Percentiles rank a stretch among this genome's conserved stretches.
Evolutionary conservation across 2,113 vertebrate genomes (phyloP).

Genomic region (Rhinoptilus africanus): DNA sequence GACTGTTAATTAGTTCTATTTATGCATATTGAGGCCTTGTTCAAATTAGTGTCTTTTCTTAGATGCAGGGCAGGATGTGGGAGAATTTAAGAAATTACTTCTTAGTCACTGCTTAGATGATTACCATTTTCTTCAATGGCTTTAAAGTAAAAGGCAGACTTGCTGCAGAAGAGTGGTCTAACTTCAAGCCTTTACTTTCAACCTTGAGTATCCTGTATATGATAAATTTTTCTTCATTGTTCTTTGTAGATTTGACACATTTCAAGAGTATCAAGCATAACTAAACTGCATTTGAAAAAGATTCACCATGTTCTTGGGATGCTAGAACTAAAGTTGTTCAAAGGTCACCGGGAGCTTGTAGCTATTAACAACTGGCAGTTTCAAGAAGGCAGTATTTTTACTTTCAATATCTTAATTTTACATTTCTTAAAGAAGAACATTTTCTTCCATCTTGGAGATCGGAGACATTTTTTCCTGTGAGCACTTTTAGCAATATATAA

Average conservation of each 20-base stretch:
- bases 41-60: not conserved
- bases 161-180: not conserved
- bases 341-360: not conserved
- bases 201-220: not conserved
- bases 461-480: rapidly evolving
- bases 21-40: not conserved
- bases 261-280: not conserved
- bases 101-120: not conserved
- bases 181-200: not conserved
- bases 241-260: not conserved
- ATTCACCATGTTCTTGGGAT: not conserved
- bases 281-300: not conserved
- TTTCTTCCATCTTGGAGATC: not conserved
- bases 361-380: not conserved
- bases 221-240: not conserved
- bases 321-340: not conserved
- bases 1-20: not conserved
- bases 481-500: not conserved
- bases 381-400: not conserved
- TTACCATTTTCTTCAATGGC: not conserved
- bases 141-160: not conserved
- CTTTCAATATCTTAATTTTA: not conserved
- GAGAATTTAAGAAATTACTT: not conserved
- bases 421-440: not conserved
- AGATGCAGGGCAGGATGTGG: not conserved